These are phyloP conservation scores for Conopomorpha cramerella DNA, from an alignment of 1,140 invertebrate species.

Conservation along the genomic window DNA sequence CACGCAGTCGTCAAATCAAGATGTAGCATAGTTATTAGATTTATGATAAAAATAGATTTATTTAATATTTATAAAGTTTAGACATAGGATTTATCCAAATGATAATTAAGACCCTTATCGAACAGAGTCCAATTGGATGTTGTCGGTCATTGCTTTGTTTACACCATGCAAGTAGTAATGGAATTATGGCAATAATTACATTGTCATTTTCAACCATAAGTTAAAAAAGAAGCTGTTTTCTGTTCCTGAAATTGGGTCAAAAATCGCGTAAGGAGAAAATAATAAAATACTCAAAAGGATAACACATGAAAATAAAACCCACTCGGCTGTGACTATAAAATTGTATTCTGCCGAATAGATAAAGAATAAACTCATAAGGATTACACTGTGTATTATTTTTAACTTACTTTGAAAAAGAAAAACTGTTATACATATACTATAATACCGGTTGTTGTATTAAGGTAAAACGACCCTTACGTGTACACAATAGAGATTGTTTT, in stretches of 20 bases:
- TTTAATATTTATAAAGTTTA: not conserved
- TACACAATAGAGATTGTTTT: not conserved
- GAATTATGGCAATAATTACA: not conserved
- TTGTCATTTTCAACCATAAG: not conserved
- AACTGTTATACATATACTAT: not conserved
- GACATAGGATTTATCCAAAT: too few relatives aligned
- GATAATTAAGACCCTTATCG: too few relatives aligned
- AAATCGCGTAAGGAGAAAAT: not conserved
- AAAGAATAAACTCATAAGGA: slow-evolving; percentile 36
- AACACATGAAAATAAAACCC: not conserved
- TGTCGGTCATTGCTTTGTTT: too few relatives aligned
- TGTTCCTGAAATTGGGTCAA: not conserved
- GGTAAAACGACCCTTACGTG: too few relatives aligned
- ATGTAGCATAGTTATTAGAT: not conserved
- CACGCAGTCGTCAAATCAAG: not conserved
- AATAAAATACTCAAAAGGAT: not conserved
- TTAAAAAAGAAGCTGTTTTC: not conserved
- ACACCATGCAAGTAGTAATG: too few relatives aligned
- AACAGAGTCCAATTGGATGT: too few relatives aligned
- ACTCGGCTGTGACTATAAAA: slow-evolving; percentile 26
- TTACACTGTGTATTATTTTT: too few relatives aligned
- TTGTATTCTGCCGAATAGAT: slow-evolving; percentile 37
- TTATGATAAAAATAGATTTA: not conserved
- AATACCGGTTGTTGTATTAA: too few relatives aligned
- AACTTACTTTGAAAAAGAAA: too few relatives aligned